Evolutionary conservation across 2,113 vertebrate species (phyloP), one percentile per base, ranked within the genome.

Genomic region (Ciconia maguari): DNA sequence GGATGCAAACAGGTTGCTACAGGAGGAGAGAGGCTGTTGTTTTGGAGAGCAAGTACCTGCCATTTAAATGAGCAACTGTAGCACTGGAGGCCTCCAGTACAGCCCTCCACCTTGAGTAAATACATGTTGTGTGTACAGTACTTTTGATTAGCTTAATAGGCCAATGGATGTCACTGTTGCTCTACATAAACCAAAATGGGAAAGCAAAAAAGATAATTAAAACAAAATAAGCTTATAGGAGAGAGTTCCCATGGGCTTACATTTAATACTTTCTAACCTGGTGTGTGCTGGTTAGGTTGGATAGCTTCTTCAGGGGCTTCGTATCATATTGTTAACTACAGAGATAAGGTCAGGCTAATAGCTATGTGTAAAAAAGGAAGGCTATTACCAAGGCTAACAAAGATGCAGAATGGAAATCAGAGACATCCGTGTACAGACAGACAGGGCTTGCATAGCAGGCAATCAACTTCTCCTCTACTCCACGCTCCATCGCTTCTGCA

Each of bases 81-180:
- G 16, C 0, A 3, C 54, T 38, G 66, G 65, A 92, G 48, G 75
- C 48, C 32, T 77, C 69, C 22, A 13, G 48, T 11, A 41, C 42
- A 61, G 11, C 36, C 54, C 48, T 77, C 72, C 77, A 68, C 72
- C 86, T 38, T 74, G 46, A 51, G 64, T 48, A 90, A 85, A 95
- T 8, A 82, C 8, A 9, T 6, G 34, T 9, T 5, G 5, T 79
- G 26, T 66, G 41, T 62, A 54, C 79, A 87, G 42, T 13, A 17
- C 78, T 83, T 58, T n/a, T 75, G 93, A 79, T 95, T 48, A 95
- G 85, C 42, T 91, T 65, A 83, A 61, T 10, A 93, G 91, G 75
- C 97, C 98, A 97, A 97, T 41, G 98, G 98, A 98, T 97, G 98
- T 98, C 98, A 98, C 97, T 97, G 95, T 97, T 97, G 97, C 64